These are phyloP conservation scores for Tragopan temminckii DNA, from an alignment of 2,797 vertebrate species.

Conservation along the genomic window DNA sequence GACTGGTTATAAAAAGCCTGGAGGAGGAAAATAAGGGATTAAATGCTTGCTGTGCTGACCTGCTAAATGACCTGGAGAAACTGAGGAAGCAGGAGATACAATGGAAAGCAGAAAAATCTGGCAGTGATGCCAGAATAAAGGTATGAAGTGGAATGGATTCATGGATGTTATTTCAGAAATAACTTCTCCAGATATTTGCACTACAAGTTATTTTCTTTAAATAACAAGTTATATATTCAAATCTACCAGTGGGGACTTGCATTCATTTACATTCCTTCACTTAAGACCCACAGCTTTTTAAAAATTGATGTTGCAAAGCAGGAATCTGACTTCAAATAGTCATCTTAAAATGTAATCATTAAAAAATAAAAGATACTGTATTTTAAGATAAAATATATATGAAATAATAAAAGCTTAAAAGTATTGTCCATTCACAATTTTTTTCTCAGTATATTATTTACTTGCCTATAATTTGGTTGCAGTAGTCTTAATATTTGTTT, in stretches of 20 bases:
- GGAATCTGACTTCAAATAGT: conserved; percentile 88
- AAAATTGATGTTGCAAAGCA: conserved; percentile 89
- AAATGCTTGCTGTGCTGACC: conserved; percentile 86
- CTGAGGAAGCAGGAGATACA: conserved; percentile 87
- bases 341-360: conserved; percentile 85
- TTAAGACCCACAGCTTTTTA: conserved; percentile 88
- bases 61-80: conserved; percentile 93
- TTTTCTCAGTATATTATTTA: conserved; percentile 36
- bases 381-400: conserved; percentile 76
- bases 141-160: conserved; percentile 75
- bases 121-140: conserved; percentile 88
- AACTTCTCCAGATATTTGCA: conserved; percentile 72
- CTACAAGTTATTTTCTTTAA: conserved; percentile 83
- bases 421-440: background rate
- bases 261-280: conserved; percentile 88
- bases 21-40: conserved; percentile 91
- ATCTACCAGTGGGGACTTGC: conserved; percentile 82
- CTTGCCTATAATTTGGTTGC: conserved; percentile 25
- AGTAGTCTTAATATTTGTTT: background rate
- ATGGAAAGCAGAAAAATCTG: conserved; percentile 86
- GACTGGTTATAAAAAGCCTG: conserved; percentile 85
- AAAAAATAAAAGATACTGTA: conserved; percentile 82
- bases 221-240: conserved; percentile 86
- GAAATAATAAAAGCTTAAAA: conserved; percentile 57
- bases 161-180: conserved; percentile 66